These are phyloP conservation scores for Cetoscarus ocellatus DNA, from an alignment of 2,797 vertebrate genomes.

Conservation along the genomic window DNA sequence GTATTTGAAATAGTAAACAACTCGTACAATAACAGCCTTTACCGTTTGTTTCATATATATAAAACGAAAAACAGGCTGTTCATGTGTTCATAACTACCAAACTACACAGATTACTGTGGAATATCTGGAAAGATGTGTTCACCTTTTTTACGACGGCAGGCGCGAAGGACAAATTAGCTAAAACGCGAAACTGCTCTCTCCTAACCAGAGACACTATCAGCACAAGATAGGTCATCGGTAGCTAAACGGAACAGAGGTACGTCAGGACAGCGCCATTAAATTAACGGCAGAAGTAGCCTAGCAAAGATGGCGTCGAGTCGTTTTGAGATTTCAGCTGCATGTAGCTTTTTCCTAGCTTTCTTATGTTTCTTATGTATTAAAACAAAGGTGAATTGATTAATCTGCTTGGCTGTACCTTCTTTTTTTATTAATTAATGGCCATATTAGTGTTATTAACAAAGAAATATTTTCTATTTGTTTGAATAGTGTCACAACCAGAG, in stretches of 20 bases:
- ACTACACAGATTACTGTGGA: too few species aligned
- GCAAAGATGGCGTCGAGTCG: slow-evolving; percentile 51
- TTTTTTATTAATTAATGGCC: too few species aligned
- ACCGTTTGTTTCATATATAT: too few species aligned
- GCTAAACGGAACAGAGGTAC: background rate
- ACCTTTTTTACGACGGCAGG: slow-evolving; percentile 26
- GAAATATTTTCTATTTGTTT: fast-evolving
- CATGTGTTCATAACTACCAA: too few species aligned
- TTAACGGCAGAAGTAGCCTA: slow-evolving; percentile 13
- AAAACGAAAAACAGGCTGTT: too few species aligned
- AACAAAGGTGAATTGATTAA: fast-evolving
- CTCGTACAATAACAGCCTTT: too few species aligned
- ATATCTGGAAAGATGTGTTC: too few species aligned
- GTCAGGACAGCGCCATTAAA: slow-evolving; percentile 39
- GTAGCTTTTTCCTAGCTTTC: background rate
- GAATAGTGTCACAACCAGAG: too few species aligned
- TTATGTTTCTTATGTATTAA: background rate
- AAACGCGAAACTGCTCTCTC: background rate
- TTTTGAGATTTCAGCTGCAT: background rate
- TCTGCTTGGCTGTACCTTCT: background rate
- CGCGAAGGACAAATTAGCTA: slow-evolving; percentile 24
- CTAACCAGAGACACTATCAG: slow-evolving; percentile 14
- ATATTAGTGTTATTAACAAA: background rate
- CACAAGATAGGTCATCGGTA: background rate
- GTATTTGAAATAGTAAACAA: too few species aligned